These are phyloP conservation scores for Heterotilapia buettikoferi DNA, from an alignment of 2,113 vertebrate genomes.

Conservation along the genomic window DNA sequence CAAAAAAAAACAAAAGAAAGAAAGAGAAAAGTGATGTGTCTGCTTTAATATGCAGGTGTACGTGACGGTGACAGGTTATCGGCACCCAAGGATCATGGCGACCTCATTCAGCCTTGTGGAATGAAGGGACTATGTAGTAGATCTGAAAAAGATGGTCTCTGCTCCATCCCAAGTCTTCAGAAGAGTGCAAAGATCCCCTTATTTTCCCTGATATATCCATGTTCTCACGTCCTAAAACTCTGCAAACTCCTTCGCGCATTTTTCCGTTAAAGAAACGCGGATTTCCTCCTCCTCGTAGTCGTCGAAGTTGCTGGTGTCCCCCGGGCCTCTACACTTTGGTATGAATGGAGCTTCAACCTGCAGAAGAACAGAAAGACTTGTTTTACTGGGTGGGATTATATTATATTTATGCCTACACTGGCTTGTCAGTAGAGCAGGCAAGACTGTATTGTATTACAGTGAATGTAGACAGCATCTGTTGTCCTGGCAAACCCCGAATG, in stretches of 20 bases:
- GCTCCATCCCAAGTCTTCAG: slow-evolving; percentile 87
- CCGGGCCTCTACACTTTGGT: slow-evolving; percentile 98
- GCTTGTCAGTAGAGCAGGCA: not conserved
- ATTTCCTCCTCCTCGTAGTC: slow-evolving; percentile 99
- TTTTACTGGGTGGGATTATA: not conserved
- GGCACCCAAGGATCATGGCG: slow-evolving; percentile 84
- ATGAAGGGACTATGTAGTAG: slow-evolving; percentile 91
- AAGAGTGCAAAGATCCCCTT: slow-evolving; percentile 91
- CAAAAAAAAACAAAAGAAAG: slow-evolving; percentile 16
- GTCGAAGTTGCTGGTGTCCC: slow-evolving; percentile 99
- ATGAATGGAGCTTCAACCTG: slow-evolving; percentile 99
- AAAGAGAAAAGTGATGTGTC: slow-evolving; percentile 68
- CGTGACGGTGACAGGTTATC: slow-evolving; percentile 81
- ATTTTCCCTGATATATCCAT: slow-evolving; percentile 81
- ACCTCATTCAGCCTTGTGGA: slow-evolving; percentile 88
- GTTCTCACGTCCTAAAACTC: slow-evolving; percentile 87
- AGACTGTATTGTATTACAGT: not conserved
- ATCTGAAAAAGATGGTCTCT: slow-evolving; percentile 85
- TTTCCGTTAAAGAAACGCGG: slow-evolving; percentile 96
- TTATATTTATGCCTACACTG: not conserved
- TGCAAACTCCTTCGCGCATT: slow-evolving; percentile 96
- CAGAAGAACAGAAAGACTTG: not conserved
- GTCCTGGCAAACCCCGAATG: not conserved
- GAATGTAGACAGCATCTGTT: not conserved
- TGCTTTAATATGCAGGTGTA: slow-evolving; percentile 85